Percentiles rank a stretch among this genome's conserved stretches.
Evolutionary conservation across 2,888 invertebrate species (phyloP).

Genomic region (Terebella lapidaria): DNA sequence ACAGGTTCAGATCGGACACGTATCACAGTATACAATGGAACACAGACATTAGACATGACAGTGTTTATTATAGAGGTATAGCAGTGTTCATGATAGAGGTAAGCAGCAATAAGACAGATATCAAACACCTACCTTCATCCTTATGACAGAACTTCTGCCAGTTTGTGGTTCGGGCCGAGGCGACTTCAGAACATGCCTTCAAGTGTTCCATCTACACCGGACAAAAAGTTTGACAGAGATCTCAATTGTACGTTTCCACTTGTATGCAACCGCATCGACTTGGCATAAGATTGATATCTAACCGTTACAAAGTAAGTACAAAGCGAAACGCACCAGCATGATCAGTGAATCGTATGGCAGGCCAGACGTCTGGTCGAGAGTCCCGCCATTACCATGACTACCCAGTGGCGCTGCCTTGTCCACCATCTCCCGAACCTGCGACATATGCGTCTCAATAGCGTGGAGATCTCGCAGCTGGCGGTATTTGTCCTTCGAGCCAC

Average conservation of each 20-base stretch:
- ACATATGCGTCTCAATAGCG: constrained; percentile 80
- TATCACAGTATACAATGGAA: too few relatives aligned
- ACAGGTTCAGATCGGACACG: too few relatives aligned
- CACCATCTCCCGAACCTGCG: constrained; percentile 45
- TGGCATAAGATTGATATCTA: too few relatives aligned
- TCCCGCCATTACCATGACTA: not conserved
- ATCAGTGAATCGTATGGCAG: constrained; percentile 87
- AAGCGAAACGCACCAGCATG: constrained; percentile 67
- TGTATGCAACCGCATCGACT: too few relatives aligned
- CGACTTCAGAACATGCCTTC: constrained; percentile 89
- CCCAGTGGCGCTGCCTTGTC: constrained; percentile 19
- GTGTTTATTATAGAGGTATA: too few relatives aligned
- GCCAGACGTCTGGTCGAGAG: constrained; percentile 32
- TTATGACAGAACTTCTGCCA: constrained; percentile 71
- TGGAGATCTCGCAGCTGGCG: constrained; percentile 89
- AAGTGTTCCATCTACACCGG: constrained; percentile 83
- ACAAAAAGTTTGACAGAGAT: not conserved
- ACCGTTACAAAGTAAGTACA: too few relatives aligned
- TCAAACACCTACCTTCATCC: constrained; percentile 40
- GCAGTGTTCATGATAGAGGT: too few relatives aligned
- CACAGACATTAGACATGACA: too few relatives aligned
- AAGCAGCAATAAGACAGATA: too few relatives aligned
- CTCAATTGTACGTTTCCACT: too few relatives aligned
- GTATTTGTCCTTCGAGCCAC: constrained; percentile 93
- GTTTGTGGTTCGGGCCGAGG: constrained; percentile 82